Evolutionary conservation across 1,140 invertebrate genomes (phyloP), one percentile per base, ranked within the genome.

Genomic region (Drosophila sp.): DNA sequence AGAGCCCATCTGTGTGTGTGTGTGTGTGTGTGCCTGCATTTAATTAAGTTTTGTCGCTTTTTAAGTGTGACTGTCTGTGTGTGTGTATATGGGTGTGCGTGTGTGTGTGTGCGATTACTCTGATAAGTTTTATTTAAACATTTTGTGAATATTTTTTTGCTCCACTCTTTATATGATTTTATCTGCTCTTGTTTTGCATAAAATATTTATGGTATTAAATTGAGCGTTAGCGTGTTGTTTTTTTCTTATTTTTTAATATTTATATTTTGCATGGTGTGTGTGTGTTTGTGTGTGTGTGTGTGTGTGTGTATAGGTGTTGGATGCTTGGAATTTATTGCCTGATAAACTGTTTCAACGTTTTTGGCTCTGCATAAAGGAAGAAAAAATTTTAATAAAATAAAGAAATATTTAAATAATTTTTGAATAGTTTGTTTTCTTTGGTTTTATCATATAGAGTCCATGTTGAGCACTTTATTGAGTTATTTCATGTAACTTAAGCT

Each of bases 31-130:
- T 60, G 80, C 56, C 76, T 78, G 81, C 82, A 81, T 86, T 85
- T 85, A 86, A 85, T 84, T 86, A 84, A 84, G 81, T 84, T 86
- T 84, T 73, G 80, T 71, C 72, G 72, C 76, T 75, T 84, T 83
- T 84, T 67, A 70, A 75, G 64, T 69, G 67, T 62, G 66, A 50
- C 29, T 40, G 44, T 27, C 47, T 50, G 11, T 62, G 25, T 66
- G 23, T 35, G 38, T 47, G 0, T 50, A 10, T 62, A 25, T 66
- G 23, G 30, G 38, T 47, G 23, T 55, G 5, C 62, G 17, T 27
- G 38, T 30, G 61, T 32, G 41, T 32, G 38, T 35, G 30, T 69
- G 40, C 38, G 70, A 84, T 84, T 86, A 73, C 66, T 56, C 64
- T 70, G 81, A 84, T 74, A 84, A 74, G 70, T 80, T 78, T 71